Base-by-base conservation (phyloP, 2,888 invertebrate genomes). In the Chydorus sphaericus region DNA sequence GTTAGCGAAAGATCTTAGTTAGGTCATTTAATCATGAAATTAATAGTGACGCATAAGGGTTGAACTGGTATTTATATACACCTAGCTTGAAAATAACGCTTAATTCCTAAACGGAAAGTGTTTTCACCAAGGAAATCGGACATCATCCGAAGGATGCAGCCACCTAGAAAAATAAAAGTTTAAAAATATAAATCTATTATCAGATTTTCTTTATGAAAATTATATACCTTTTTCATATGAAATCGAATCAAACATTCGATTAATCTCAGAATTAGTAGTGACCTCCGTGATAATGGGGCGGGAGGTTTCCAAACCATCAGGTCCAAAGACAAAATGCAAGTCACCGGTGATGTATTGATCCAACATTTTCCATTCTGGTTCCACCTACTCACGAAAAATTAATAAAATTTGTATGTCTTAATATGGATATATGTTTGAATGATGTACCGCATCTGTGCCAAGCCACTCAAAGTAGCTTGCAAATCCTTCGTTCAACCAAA, bases 401-500 rank as follows among this genome's bases (percentile, higher is more conserved):
- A 57, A 29, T 8, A 11, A 20, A 23, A n/a, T 11, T 1, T n/a
- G 18, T 37, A 20, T 36, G 39, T 26, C 26, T 20, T 6, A 14
- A 31, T n/a, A 20, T 39, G 16, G 26, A n/a, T 11, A 10, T n/a
- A n/a, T n/a, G n/a, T n/a, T n/a, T n/a, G n/a, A n/a, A n/a, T n/a
- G n/a, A 48, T 6, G 20, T 57, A 30, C 59, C 29, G 37, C 48
- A 18, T 59, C 39, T 3, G 55, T 54, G 1, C 80, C 83, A 58
- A 81, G 75, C 69, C 88, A 86, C 61, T 87, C 86, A 61, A 90
- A 77, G 63, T 84, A 86, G 53, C 82, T 83, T 0, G 89, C 87
- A 59, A 89, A 82, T 0, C 85, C 92, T 67, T 92, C 91, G 68
- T 91, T 85, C 59, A 93, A 73, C 92, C 44, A 44, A n/a, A 44